These are phyloP conservation scores for Venusia cambrica DNA, from an alignment of 2,888 invertebrate genomes.

Conservation along the genomic window DNA sequence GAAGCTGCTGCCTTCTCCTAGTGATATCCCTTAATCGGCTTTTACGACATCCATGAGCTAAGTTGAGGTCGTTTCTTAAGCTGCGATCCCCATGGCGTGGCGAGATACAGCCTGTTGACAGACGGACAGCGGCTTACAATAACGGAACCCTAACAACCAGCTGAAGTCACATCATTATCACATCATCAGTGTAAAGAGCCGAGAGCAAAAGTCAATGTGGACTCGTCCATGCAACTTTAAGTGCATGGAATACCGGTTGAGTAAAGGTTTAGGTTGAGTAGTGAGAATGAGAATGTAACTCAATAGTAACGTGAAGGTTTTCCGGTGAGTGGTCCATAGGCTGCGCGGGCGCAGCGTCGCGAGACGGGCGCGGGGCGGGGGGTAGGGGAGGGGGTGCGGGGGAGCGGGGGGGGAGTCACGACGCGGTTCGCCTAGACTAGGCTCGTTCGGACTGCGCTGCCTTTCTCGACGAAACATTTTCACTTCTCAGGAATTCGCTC, in stretches of 20 bases:
- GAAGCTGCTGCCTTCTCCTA: no score
- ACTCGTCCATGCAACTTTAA: slow-evolving; percentile 20
- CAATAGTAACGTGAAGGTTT: slow-evolving; percentile 61
- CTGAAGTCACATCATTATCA: no score
- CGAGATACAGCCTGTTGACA: no score
- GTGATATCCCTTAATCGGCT: no score
- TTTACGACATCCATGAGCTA: no score
- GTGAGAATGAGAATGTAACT: slow-evolving; percentile 45
- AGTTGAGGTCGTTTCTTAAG: no score
- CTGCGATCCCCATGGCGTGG: no score
- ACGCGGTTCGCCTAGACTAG: slow-evolving; percentile 73
- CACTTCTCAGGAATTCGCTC: slow-evolving; percentile 35
- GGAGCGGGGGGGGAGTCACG: slow-evolving; percentile 48
- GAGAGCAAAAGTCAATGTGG: slow-evolving; percentile 19
- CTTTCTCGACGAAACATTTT: slow-evolving; percentile 42
- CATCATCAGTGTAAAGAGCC: slow-evolving; percentile 22
- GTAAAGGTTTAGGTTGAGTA: slow-evolving; percentile 50
- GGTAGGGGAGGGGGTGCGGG: slow-evolving; percentile 27
- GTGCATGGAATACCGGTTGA: slow-evolving; percentile 40
- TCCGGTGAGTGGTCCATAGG: slow-evolving; percentile 47
- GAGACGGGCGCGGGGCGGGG: slow-evolving; percentile 30
- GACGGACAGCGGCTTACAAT: no score
- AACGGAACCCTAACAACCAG: no score
- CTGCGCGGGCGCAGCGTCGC: slow-evolving; percentile 40
- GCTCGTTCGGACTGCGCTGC: slow-evolving; percentile 34